phyloP scores from a whole-genome alignment of 2,797 vertebrate species.

The Anabacerthia variegaticeps region DNA sequence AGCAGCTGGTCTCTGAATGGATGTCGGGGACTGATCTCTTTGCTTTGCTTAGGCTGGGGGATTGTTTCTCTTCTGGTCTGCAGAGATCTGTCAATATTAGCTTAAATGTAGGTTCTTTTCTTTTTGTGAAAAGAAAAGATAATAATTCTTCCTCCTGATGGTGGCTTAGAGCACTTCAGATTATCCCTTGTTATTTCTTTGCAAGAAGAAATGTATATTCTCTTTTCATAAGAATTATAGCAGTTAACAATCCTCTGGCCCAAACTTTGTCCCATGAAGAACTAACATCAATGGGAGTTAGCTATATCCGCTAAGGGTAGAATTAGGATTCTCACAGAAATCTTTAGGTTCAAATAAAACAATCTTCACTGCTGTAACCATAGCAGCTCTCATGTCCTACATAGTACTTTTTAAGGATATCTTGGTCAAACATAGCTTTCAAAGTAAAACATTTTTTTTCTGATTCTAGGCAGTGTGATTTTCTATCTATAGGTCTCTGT shows the following conservation, averaged over 20 bases:
- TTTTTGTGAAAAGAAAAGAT: slow-evolving; percentile 65
- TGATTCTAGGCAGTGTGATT: background rate
- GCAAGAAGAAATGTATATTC: slow-evolving; percentile 58
- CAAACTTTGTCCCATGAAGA: slow-evolving; percentile 52
- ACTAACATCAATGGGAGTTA: slow-evolving; percentile 59
- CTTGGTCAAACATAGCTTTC: slow-evolving; percentile 52
- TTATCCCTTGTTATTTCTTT: slow-evolving; percentile 72
- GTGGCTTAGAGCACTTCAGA: slow-evolving; percentile 64
- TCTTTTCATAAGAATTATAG: slow-evolving; percentile 65
- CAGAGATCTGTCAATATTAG: slow-evolving; percentile 69
- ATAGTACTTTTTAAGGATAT: slow-evolving; percentile 42
- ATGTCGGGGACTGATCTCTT: slow-evolving; percentile 53
- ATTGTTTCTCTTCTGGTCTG: slow-evolving; percentile 66
- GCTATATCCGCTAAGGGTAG: slow-evolving; percentile 21
- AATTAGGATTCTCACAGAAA: slow-evolving; percentile 59
- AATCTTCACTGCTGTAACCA: slow-evolving; percentile 34
- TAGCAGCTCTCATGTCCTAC: slow-evolving; percentile 55
- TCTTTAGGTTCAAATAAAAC: slow-evolving; percentile 53
- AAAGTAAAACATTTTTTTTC: slow-evolving; percentile 10
- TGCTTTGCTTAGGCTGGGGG: slow-evolving; percentile 58
- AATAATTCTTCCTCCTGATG: slow-evolving; percentile 59
- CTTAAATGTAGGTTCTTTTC: slow-evolving; percentile 48
- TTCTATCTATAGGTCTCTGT: background rate
- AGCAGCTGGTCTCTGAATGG: slow-evolving; percentile 50
- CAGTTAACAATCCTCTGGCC: slow-evolving; percentile 46